Evolutionary conservation across 1,140 invertebrate genomes (phyloP).

Genomic region (Heliconius nattereri): DNA sequence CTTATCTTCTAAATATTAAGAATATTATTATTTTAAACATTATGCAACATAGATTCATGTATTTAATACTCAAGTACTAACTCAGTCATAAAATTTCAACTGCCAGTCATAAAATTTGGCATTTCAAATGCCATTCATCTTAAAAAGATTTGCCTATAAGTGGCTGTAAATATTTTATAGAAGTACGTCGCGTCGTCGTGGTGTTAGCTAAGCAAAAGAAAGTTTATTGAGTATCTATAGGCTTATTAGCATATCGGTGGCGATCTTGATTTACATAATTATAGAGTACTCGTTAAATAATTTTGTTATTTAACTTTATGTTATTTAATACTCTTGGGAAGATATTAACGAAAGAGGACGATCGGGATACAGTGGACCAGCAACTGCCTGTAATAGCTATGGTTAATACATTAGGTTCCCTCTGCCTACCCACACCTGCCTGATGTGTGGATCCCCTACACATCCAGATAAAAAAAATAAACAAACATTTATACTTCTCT

Average conservation of each 20-base stretch:
- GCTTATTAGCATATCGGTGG: constrained; percentile 10
- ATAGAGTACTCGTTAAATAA: background rate
- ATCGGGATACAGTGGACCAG: too few species aligned
- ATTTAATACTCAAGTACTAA: background rate
- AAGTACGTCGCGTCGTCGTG: background rate
- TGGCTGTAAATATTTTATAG: background rate
- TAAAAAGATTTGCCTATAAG: background rate
- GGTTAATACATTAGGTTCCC: background rate
- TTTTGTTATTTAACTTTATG: background rate
- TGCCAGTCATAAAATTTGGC: background rate
- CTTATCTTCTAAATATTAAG: too few species aligned
- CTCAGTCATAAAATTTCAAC: background rate
- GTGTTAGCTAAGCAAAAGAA: background rate
- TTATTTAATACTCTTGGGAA: background rate
- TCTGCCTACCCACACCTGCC: background rate
- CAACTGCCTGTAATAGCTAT: too few species aligned
- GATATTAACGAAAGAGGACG: background rate
- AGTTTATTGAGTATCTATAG: constrained; percentile 14
- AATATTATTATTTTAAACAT: too few species aligned
- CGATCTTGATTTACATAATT: constrained; percentile 12
- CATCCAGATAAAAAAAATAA: too few species aligned
- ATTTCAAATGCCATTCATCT: background rate
- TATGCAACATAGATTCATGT: background rate
- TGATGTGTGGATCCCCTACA: too few species aligned
- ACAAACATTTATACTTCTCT: background rate